phyloP scores from a whole-genome alignment of 1,140 invertebrate genomes.

The Alviniconcha marisindica region DNA sequence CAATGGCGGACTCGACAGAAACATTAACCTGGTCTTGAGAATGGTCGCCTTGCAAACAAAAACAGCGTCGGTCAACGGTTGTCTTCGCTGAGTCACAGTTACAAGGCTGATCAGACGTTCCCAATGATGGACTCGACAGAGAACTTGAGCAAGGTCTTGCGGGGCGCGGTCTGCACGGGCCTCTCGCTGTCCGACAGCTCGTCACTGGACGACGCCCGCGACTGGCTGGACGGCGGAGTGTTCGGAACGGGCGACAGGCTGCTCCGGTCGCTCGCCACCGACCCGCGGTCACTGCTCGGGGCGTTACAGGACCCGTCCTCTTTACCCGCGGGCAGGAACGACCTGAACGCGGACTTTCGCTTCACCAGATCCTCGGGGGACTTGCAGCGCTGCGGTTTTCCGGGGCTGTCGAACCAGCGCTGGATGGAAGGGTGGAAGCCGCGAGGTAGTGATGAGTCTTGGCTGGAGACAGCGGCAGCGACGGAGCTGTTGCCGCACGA shows the following conservation, averaged over 20 bases:
- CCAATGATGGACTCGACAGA: conserved; percentile 56
- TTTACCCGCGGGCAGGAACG: background rate
- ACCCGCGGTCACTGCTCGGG: background rate
- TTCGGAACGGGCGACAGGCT: background rate
- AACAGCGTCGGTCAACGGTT: no score
- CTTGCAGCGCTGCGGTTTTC: background rate
- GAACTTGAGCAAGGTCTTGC: conserved; percentile 43
- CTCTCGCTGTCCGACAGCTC: conserved; percentile 17
- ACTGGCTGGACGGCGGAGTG: background rate
- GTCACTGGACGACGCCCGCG: conserved; percentile 8
- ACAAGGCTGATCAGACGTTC: conserved; percentile 5
- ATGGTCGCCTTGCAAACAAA: background rate
- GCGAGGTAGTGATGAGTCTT: background rate
- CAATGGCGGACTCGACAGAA: no score
- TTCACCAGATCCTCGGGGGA: background rate
- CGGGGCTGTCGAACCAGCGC: background rate
- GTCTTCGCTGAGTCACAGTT: no score
- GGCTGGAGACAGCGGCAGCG: background rate
- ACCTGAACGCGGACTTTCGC: conserved; percentile 13
- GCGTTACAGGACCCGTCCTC: background rate
- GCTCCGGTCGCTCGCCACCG: background rate
- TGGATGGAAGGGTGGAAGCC: background rate
- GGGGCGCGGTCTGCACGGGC: background rate
- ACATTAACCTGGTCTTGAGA: no score
- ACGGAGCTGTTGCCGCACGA: background rate